Percentiles rank a stretch among this genome's conserved stretches.
These are phyloP conservation scores for Sphenodon punctatus DNA, from an alignment of 2,797 vertebrate genomes.

Conservation along the genomic window DNA sequence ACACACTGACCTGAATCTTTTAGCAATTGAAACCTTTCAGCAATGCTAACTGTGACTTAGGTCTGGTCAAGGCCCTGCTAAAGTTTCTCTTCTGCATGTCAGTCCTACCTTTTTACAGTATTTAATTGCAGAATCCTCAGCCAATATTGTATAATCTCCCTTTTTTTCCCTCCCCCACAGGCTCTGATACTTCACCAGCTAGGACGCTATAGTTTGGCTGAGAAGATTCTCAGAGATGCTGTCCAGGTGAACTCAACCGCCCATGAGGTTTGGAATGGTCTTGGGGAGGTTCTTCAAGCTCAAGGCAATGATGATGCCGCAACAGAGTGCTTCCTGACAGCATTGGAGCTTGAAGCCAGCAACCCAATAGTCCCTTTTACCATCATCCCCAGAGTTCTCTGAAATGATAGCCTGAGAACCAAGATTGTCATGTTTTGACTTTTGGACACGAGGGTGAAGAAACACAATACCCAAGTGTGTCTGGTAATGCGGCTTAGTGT, in stretches of 20 bases:
- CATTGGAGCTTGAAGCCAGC: conserved; percentile 96
- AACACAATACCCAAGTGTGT: neutral
- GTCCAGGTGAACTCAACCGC: conserved; percentile 97
- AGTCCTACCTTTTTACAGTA: neutral
- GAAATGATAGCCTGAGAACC: conserved; percentile 4
- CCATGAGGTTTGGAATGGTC: conserved; percentile 95
- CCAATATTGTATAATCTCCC: neutral
- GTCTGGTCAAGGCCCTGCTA: neutral
- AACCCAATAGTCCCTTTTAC: conserved; percentile 95
- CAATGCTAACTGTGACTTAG: neutral
- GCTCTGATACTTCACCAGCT: conserved; percentile 95
- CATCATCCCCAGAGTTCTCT: conserved; percentile 92
- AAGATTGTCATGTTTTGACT: neutral
- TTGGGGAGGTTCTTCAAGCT: conserved; percentile 95
- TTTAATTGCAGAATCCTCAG: neutral
- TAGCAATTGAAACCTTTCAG: neutral
- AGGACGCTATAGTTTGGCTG: conserved; percentile 91
- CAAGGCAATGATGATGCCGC: conserved; percentile 93
- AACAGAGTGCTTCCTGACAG: conserved; percentile 95
- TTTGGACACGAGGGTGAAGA: neutral
- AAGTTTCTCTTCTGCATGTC: too few relatives aligned
- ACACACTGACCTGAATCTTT: neutral
- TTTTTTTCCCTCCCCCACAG: conserved; percentile 79
- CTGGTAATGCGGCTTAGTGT: conserved; percentile 18
- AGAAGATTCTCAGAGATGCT: conserved; percentile 94